Base-by-base conservation (phyloP, 2,888 invertebrate species). In the Microchrysa polita region DNA sequence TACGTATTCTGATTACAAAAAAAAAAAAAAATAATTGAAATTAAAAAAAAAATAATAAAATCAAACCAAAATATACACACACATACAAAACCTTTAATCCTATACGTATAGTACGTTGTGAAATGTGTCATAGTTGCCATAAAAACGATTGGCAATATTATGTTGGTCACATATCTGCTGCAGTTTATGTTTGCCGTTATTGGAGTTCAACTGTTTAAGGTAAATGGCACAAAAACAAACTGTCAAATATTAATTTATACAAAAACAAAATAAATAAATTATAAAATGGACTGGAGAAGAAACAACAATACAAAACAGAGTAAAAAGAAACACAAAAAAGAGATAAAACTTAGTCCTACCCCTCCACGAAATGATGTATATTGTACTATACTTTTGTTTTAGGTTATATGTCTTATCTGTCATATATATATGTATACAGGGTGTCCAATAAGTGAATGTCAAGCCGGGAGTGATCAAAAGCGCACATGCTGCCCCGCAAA, bases 141-240 rank as follows among this genome's bases (percentile, higher is more conserved):
- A 88, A 96, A 96, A 91, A 97, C 97, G 85, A 97, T 97, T 90
- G 98, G 98, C 88, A 98, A 98, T 92, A 98, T 98, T 88, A 97
- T 98, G 93, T 91, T 99, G 92, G 98, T 99, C 88, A 98, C 98
- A 86, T 97, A 97, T 90, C 94, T 99, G 87, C 95, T 99, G 87
- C 96, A 98, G 92, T 99, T 99, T 91, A 98, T 99, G 98, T 99
- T 99, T 88, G 98, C 98, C 88, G 98, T 98, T 87, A 98, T 99
- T 87, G 98, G 98, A 89, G 98, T 99, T 87, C 98, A 99, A 90
- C 92, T 99, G 82, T 99, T 99, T 90, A 98, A 99, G 84, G 84
- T 84, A 84, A 83, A 81, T 74, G 18, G 22, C n/a, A 55, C 16
- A 55, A 18, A 55, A 55, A 55, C n/a, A 53, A 53, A 53, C 44